Evolutionary conservation across 2,888 invertebrate genomes (phyloP), one percentile per base, ranked within the genome.

Genomic region (Euzetes globulus): DNA sequence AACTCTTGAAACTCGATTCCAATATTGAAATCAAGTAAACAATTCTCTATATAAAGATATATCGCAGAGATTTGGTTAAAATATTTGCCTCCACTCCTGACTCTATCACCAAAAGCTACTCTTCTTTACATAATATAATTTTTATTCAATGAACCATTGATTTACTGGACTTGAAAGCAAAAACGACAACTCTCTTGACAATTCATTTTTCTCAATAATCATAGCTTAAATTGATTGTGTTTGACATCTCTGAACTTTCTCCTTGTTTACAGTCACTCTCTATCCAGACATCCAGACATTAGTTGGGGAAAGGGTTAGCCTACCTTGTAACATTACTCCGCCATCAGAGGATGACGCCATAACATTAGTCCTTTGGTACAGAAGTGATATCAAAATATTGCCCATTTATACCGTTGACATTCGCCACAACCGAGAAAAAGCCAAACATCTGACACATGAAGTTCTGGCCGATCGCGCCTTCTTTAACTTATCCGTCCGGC

Each of bases 341-440:
- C 77, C 77, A 37, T 77, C 77, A 15, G 74, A 70, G 11, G 77
- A 76, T 50, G 77, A 77, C 47, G 27, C 73, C 3, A 75, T 77
- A 72, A 75, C 76, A 15, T 37, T 76, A n/a, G 76, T 77, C 9
- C 50, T 77, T 25, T 77, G 77, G 77, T 77, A 77, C 52, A 72
- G 77, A 72, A 58, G 76, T 27, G 74, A 76, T 72, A 37, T 76
- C 11, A 73, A 73, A 29, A 37, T 68, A 15, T 75, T 76, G 37
- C 77, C 77, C 25, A 75, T 77, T n/a, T 77, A 77, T 65, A 77
- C 76, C 5, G 68, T 77, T 65, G 77, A 77, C 29, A 72, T 75
- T 47, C 72, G 77, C 15, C 75, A 73, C n/a, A 71, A 71, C 3
- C 74, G 74, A 6, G 74, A 76, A 70, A 72, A 70, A 41, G 77